Conservation (phyloP, 2,797 vertebrate genomes). For the Coilia nasus region DNA sequence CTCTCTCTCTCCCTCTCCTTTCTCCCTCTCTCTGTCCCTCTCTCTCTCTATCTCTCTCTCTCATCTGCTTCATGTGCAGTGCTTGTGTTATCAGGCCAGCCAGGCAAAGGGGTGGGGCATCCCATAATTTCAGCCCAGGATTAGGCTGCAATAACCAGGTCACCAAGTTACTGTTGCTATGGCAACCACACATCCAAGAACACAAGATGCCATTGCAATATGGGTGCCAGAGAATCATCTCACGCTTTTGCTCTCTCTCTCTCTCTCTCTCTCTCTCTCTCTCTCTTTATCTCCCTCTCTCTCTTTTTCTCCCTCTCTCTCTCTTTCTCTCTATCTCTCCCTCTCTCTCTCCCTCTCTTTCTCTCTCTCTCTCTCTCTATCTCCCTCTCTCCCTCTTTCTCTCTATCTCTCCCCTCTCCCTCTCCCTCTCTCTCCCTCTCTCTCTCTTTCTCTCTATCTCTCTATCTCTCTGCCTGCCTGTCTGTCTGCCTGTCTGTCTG, state of each 20-base stretch:
- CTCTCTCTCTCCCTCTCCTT: slow-evolving; percentile 53
- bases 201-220: slow-evolving; percentile 95
- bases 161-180: slow-evolving; percentile 99
- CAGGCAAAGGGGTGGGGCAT: slow-evolving; percentile 99
- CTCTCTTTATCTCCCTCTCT: slow-evolving; percentile 40
- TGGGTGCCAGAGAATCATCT: slow-evolving; percentile 63
- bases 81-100: slow-evolving; percentile 99
- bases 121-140: slow-evolving; percentile 98
- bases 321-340: slow-evolving; percentile 59
- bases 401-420: neutral
- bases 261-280: slow-evolving; percentile 38
- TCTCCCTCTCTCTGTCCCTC: slow-evolving; percentile 74
- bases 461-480: neutral
- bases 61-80: slow-evolving; percentile 94
- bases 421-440: slow-evolving; percentile 38
- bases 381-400: slow-evolving; percentile 1
- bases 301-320: slow-evolving; percentile 29
- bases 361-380: slow-evolving; percentile 39
- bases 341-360: slow-evolving; percentile 51
- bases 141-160: slow-evolving; percentile 99
- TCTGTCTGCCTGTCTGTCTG: neutral
- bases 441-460: neutral
- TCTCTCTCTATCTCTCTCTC: slow-evolving; percentile 71
- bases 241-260: slow-evolving; percentile 41
- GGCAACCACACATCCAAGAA: slow-evolving; percentile 98